Evolutionary conservation across 2,797 vertebrate species (phyloP).

Genomic region (Ispidina lecontei): DNA sequence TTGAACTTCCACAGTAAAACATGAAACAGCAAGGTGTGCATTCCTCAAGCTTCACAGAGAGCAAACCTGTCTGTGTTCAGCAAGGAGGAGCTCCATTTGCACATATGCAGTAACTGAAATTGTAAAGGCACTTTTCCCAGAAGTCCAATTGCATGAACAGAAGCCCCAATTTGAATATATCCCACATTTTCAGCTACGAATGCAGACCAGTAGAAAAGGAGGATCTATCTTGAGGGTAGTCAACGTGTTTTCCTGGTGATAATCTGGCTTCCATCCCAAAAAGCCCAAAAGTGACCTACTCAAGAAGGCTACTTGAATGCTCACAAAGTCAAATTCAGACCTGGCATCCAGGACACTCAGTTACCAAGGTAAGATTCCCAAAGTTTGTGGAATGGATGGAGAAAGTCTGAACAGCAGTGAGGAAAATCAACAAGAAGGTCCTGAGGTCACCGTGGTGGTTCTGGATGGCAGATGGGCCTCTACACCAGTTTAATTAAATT

Average conservation of each 20-base stretch:
- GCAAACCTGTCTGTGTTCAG: not conserved
- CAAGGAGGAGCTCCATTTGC: not conserved
- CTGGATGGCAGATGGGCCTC: not conserved
- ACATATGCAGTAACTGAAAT: not conserved
- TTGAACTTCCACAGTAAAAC: not conserved
- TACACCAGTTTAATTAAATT: not conserved
- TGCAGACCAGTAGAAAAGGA: not conserved
- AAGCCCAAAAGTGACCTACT: not conserved
- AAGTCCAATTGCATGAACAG: not conserved
- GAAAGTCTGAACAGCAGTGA: not conserved
- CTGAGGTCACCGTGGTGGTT: not conserved
- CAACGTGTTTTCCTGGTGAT: not conserved
- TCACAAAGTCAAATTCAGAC: not conserved
- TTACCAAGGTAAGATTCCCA: not conserved
- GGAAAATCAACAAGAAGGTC: not conserved
- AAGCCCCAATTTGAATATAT: slow-evolving; percentile 5
- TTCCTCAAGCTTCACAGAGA: not conserved
- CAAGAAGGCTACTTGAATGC: not conserved
- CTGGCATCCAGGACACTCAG: not conserved
- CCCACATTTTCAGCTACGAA: not conserved
- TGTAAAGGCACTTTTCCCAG: not conserved
- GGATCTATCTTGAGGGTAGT: not conserved
- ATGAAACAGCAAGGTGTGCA: not conserved
- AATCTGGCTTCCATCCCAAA: not conserved
- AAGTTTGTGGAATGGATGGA: not conserved